phyloP scores from a whole-genome alignment of 2,888 invertebrate species.

The Beris morrisii region DNA sequence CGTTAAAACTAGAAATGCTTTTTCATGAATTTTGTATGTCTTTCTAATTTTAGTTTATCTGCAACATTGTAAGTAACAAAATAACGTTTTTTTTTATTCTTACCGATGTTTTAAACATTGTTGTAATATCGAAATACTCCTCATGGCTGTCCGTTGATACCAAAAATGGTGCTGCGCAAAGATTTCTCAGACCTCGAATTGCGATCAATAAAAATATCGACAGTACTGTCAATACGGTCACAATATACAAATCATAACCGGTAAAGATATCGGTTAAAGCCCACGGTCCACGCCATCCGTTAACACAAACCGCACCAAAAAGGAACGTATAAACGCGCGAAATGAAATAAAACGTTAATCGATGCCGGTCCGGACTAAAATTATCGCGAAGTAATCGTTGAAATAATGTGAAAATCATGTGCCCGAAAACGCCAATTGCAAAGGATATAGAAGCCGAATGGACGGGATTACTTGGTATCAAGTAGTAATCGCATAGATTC shows the following conservation, averaged over 20 bases:
- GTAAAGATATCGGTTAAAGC: conserved; percentile 70
- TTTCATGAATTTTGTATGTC: background rate
- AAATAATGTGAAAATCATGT: conserved; percentile 68
- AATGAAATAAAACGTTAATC: conserved; percentile 68
- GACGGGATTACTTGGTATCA: conserved; percentile 64
- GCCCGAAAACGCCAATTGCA: conserved; percentile 69
- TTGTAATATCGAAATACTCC: conserved; percentile 82
- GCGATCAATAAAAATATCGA: conserved; percentile 69
- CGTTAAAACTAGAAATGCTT: background rate
- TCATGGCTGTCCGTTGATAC: conserved; percentile 72
- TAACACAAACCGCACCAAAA: conserved; percentile 80
- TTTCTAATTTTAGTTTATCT: background rate
- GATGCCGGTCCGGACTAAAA: conserved; percentile 68
- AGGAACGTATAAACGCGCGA: conserved; percentile 75
- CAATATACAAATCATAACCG: conserved; percentile 55
- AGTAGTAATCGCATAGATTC: conserved; percentile 73
- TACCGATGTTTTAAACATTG: conserved; percentile 81
- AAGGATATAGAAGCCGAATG: conserved; percentile 70
- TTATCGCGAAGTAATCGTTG: conserved; percentile 65
- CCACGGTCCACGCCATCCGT: conserved; percentile 88
- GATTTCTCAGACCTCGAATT: conserved; percentile 73
- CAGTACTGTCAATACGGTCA: conserved; percentile 66
- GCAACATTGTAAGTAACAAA: background rate
- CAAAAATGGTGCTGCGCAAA: conserved; percentile 80
- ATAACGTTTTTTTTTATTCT: conserved; percentile 52